phyloP scores from a whole-genome alignment of 2,888 invertebrate species.

The Globia sparganii region DNA sequence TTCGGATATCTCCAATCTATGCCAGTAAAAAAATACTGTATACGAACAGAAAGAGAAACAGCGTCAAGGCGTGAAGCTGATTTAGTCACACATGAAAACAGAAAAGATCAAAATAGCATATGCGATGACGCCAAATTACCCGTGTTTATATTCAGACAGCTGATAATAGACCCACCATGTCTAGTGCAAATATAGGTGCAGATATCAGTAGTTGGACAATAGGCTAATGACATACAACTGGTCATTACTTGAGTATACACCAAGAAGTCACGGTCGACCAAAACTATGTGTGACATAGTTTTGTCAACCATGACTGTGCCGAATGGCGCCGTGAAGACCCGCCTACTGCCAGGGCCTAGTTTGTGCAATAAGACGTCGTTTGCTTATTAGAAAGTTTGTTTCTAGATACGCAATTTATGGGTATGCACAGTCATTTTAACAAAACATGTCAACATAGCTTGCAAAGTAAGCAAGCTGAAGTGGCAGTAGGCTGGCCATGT shows the following conservation, averaged over 20 bases:
- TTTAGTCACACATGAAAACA: not conserved
- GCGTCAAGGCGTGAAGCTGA: not conserved
- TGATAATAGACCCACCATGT: not conserved
- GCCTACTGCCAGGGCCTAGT: constrained; percentile 55
- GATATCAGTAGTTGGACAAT: constrained; percentile 22
- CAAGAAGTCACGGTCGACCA: constrained; percentile 57
- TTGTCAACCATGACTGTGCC: constrained; percentile 51
- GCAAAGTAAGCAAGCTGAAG: too few species aligned
- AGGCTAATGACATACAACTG: not conserved
- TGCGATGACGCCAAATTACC: not conserved
- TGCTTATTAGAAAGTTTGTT: constrained; percentile 50
- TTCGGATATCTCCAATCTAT: not conserved
- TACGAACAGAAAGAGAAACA: not conserved
- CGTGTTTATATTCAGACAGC: constrained; percentile 4
- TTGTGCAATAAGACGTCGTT: constrained; percentile 31
- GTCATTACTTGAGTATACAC: constrained; percentile 48
- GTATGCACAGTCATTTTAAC: not conserved
- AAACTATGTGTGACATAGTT: constrained; percentile 56
- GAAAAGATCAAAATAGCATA: not conserved
- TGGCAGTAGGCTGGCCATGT: too few species aligned
- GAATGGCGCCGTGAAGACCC: constrained; percentile 50
- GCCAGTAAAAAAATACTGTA: not conserved
- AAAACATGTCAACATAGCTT: too few species aligned
- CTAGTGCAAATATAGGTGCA: constrained; percentile 23
- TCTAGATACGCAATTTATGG: not conserved